Conservation (phyloP, 2,888 invertebrate genomes). For the Cataglyphis altisquamis region DNA sequence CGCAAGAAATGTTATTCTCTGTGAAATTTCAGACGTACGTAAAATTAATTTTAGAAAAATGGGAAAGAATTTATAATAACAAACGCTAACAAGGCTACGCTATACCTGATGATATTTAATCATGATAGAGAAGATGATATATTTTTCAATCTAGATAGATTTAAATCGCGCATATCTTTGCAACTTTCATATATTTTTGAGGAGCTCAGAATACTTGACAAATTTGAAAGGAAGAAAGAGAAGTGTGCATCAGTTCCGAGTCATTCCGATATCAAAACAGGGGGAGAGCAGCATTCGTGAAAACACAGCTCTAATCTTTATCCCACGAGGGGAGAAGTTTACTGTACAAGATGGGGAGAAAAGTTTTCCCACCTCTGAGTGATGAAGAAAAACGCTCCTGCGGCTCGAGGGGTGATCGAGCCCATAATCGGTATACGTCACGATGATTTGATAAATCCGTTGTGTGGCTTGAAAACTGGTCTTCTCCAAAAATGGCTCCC, state of each 20-base stretch:
- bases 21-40: not conserved
- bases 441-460: conserved; percentile 60
- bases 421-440: conserved; percentile 54
- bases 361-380: conserved; percentile 55
- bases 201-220: conserved; percentile 63
- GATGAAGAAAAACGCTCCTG: conserved; percentile 61
- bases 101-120: conserved; percentile 24
- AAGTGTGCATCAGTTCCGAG: conserved; percentile 71
- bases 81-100: not conserved
- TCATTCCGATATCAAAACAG: conserved; percentile 66
- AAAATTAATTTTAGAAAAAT: not conserved
- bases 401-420: conserved; percentile 34
- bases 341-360: conserved; percentile 38
- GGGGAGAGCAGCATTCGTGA: conserved; percentile 60
- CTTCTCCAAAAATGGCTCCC: conserved; percentile 40
- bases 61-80: not conserved
- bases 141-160: not conserved
- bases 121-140: not conserved
- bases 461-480: conserved; percentile 40
- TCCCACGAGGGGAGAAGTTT: conserved; percentile 56
- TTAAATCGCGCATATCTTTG: not conserved
- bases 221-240: conserved; percentile 69
- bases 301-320: conserved; percentile 73
- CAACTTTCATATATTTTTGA: not conserved
- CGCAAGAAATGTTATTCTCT: conserved; percentile 13